A percentile compares a stretch with the other conserved stretches of the same genome.
phyloP scores from a whole-genome alignment of 64 coral and sea anemone genomes.

The Montipora cactus region DNA sequence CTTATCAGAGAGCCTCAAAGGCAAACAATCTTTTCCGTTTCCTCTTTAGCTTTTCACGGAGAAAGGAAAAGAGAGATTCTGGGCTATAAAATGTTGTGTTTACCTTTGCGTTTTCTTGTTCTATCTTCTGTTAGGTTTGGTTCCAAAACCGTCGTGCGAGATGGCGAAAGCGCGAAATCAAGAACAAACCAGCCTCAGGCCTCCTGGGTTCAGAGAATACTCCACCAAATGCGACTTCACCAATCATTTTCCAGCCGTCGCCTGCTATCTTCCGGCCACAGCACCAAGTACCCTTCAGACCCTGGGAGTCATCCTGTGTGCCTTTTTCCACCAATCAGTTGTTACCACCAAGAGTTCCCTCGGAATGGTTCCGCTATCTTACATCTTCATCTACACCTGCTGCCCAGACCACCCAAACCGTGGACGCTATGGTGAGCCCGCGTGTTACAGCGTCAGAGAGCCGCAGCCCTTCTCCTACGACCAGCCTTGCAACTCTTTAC shows the following conservation, averaged over 20 bases:
- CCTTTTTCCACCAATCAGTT: not conserved
- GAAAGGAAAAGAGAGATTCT: too few relatives aligned
- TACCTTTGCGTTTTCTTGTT: too few relatives aligned
- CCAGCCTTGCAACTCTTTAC: not conserved
- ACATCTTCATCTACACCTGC: not conserved
- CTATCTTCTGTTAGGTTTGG: conserved; percentile 55
- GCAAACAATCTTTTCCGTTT: too few relatives aligned
- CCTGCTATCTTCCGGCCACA: not conserved
- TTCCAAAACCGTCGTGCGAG: conserved; percentile 78
- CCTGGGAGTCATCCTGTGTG: not conserved
- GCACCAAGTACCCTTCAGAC: not conserved
- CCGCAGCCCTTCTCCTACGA: too few relatives aligned
- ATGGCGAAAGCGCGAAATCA: conserved; percentile 69
- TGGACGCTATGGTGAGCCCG: not conserved
- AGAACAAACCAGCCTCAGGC: conserved; percentile 60
- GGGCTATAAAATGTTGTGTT: too few relatives aligned
- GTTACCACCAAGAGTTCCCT: not conserved
- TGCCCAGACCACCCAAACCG: not conserved
- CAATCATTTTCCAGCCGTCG: not conserved
- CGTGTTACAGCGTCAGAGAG: not conserved
- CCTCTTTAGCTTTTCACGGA: too few relatives aligned
- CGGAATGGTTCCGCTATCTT: not conserved
- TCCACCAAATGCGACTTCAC: not conserved
- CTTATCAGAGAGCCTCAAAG: too few relatives aligned
- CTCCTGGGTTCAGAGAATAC: conserved; percentile 1